Conservation (phyloP, 2,113 vertebrate species). For the Catharus minimus region DNA sequence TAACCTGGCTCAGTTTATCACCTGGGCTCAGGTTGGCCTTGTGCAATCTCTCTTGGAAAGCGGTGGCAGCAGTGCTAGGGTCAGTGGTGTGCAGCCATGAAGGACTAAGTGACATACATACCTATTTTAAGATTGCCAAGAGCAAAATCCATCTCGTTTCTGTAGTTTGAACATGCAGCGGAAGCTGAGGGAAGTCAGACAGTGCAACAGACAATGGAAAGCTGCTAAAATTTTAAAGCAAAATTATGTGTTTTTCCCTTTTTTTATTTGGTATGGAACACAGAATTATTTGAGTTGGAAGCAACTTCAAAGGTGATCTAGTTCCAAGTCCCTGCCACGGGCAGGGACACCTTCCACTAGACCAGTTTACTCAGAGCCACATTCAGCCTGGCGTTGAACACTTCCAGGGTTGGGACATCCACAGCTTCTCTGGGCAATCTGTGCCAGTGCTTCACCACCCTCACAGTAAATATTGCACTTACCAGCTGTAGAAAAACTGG, state of each 20-base stretch:
- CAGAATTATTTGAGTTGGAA: not conserved
- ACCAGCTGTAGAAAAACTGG: not conserved
- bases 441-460: not conserved
- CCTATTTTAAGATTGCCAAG: not conserved
- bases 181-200: not conserved
- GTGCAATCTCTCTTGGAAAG: not conserved
- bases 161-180: not conserved
- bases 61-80: not conserved
- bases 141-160: not conserved
- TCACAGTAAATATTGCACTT: not conserved
- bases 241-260: fast-evolving
- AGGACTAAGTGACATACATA: fast-evolving
- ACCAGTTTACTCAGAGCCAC: not conserved
- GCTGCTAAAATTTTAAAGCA: not conserved
- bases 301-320: not conserved
- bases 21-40: not conserved
- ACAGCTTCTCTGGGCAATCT: not conserved
- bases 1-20: not conserved
- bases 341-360: not conserved
- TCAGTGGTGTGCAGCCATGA: not conserved
- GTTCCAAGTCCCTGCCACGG: not conserved
- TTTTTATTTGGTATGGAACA: not conserved
- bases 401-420: not conserved
- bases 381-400: not conserved
- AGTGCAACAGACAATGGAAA: not conserved